Evolutionary conservation across 2,888 invertebrate genomes (phyloP), one percentile per base, ranked within the genome.

Genomic region (Bugula neritina): DNA sequence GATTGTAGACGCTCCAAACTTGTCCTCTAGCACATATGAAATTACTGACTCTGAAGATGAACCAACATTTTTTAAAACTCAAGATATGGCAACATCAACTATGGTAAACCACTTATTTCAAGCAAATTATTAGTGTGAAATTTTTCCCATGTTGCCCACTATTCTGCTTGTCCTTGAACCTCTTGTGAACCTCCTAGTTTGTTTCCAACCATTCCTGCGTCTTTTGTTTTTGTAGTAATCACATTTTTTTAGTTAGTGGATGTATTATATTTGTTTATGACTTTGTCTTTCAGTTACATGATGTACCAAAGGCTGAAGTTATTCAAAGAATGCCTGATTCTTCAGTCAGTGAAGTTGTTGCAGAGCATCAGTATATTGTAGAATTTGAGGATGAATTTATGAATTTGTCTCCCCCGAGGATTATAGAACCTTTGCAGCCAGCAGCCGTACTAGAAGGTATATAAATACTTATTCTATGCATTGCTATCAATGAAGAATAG

Each of bases 391-490:
- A 63, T 10, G 31, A 31, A 29, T 27, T 63, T 29, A 27, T 25
- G 21, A 31, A 63, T 34, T 63, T 31, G 5, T 63, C 63, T 2
- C 63, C 63, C 3, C 63, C 63, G 10, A 63, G 31, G 63, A 63
- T 63, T 29, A 31, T 63, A 25, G 5, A 63, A 34, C 63, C 63
- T 2, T 31, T 63, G 63, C 63, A 63, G 31, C 63, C 63, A 13
- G 31, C 31, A 13, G 63, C 63, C 27, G 63, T 63, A 27, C 3
- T n/a, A 29, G 63, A 63, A 63, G 63, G 63, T 63, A 43, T 43
- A 43, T 17, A 17, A 5, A 43, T 43, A 10, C 43, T 43, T 10
- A 43, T 43, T 17, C 43, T 43, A 43, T n/a, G n/a, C n/a, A n/a
- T n/a, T n/a, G n/a, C n/a, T n/a, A n/a, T n/a, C n/a, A n/a, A n/a